phyloP scores from a whole-genome alignment of 2,888 invertebrate species.

The Tinea pellionella region DNA sequence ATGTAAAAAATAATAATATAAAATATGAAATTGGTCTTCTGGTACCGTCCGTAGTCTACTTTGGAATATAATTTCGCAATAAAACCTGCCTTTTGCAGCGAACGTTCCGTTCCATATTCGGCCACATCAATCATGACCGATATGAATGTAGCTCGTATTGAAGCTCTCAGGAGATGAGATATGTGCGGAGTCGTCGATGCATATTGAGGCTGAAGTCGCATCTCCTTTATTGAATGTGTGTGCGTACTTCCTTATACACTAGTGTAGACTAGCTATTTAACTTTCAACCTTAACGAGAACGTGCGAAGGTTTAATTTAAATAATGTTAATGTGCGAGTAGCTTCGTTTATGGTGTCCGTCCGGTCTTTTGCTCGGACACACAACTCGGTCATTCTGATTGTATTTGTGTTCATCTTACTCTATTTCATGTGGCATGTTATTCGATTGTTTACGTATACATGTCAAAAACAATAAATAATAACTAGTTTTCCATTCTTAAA shows the following conservation, averaged over 20 bases:
- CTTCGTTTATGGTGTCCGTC: neutral
- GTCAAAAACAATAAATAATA: neutral
- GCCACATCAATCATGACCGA: neutral
- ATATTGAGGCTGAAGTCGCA: constrained; percentile 6
- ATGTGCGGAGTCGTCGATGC: constrained; percentile 2
- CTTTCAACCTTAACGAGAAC: neutral
- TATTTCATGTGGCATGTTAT: neutral
- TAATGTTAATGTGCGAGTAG: neutral
- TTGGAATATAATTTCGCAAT: neutral
- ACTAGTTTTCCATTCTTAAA: neutral
- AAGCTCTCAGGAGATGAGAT: constrained; percentile 6
- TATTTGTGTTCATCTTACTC: neutral
- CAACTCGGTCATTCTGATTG: constrained; percentile 3
- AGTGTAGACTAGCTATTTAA: neutral
- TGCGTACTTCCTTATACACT: neutral
- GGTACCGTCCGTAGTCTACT: neutral
- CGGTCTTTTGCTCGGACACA: neutral
- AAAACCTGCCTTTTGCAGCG: neutral
- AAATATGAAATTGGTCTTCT: neutral
- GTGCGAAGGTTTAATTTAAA: neutral
- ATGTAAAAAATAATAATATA: neutral
- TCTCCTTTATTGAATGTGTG: constrained; percentile 7
- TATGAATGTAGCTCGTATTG: constrained; percentile 1
- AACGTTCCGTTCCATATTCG: neutral
- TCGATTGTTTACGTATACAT: neutral